Base-by-base conservation (phyloP, 2,888 invertebrate genomes). In the Chymomyza caudatula region DNA sequence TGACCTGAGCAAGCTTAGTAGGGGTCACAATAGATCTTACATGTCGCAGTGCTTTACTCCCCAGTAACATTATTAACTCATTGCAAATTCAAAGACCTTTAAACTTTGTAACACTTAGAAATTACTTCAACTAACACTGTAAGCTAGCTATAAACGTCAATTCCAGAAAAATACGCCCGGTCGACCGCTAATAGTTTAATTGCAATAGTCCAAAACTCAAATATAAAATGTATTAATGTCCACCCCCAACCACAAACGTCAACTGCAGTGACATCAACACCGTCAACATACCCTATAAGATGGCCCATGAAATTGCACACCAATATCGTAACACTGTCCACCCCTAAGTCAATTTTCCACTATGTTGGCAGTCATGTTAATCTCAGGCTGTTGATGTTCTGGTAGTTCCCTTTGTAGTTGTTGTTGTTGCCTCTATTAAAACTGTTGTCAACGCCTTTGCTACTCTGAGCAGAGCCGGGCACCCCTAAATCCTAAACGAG, bases 391-490 rank as follows among this genome's bases (percentile, higher is more conserved):
- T 55, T 69, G 43, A 55, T 58, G 51, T 58, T 49, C 53, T 37
- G 23, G 23, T 47, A 13, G 54, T 54, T 23, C 51, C 52, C 49
- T 22, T n/a, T 37, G 17, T 19, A 55, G 47, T 19, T 63, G 57
- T 60, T 59, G 61, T 43, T 70, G 49, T 59, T 55, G 25, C 29
- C 60, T 63, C 25, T 20, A 17, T 23, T 63, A 44, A 52, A 72
- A 69, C 68, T 74, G 76, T 72, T 82, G 83, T 82, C 84, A 81
- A 81, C 81, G 83, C 81, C 81, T 68, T 65, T 69, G 65, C 56
- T 47, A 47, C n/a, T 44, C 17, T 23, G 51, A 61, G 67, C 56
- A 66, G 57, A n/a, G 52, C 8, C 17, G 17, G 19, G 37, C 17
- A 58, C 68, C 69, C 68, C 67, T 71, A 72, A 72, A 74, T 78